Conservation (phyloP, 2,797 vertebrate species). For the Lithobates pipiens region DNA sequence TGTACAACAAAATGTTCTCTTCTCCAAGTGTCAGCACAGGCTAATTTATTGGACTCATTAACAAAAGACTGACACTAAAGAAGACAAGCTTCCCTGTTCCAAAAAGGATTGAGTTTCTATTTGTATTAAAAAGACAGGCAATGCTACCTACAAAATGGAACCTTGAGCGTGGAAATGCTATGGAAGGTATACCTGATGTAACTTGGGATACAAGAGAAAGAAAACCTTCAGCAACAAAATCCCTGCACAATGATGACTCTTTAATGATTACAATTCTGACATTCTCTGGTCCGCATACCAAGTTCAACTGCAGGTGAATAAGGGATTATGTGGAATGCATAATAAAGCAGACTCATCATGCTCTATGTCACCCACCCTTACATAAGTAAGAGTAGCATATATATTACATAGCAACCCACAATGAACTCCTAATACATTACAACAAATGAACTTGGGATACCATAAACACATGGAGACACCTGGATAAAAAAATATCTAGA, state of each 20-base stretch:
- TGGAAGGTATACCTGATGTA: conserved; percentile 31
- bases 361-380: conserved; percentile 18
- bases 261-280: conserved; percentile 65
- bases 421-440: neutral
- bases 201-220: conserved; percentile 23
- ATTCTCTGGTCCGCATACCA: conserved; percentile 59
- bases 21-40: conserved; percentile 69
- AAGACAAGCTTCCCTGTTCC: conserved; percentile 64
- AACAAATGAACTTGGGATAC: too few relatives aligned
- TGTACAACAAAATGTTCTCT: conserved; percentile 72
- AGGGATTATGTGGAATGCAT: conserved; percentile 55
- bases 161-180: conserved; percentile 40
- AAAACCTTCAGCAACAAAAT: conserved; percentile 2
- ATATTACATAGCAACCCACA: neutral
- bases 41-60: conserved; percentile 77
- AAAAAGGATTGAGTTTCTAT: conserved; percentile 72
- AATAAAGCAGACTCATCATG: conserved; percentile 16
- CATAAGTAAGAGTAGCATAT: neutral
- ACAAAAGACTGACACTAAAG: conserved; percentile 70
- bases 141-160: conserved; percentile 55
- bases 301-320: conserved; percentile 2
- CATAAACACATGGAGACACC: too few relatives aligned
- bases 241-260: conserved; percentile 63
- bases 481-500: too few relatives aligned
- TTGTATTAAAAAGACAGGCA: conserved; percentile 66